phyloP scores from a whole-genome alignment of 2,797 vertebrate species.

The Spinus pinus region DNA sequence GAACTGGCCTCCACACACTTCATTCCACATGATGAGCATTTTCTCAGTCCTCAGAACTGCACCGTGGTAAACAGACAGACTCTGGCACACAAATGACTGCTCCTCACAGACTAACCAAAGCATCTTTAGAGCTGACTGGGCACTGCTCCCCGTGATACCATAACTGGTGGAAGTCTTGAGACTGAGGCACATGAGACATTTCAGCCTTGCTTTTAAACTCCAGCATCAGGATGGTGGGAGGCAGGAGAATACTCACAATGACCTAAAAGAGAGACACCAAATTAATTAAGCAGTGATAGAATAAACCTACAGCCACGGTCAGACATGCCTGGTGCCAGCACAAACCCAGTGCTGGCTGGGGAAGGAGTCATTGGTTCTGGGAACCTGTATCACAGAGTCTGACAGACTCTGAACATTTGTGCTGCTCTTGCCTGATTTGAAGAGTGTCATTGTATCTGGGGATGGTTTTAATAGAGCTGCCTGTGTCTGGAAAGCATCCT shows the following conservation, averaged over 20 bases:
- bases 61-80: not conserved
- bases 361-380: not conserved
- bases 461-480: not conserved
- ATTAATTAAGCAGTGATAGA: not conserved
- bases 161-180: slow-evolving; percentile 86
- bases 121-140: slow-evolving; percentile 47
- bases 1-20: not conserved
- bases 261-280: slow-evolving; percentile 77
- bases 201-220: slow-evolving; percentile 98
- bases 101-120: slow-evolving; percentile 62
- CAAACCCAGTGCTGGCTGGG: not conserved
- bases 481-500: not conserved
- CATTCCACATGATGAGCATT: not conserved
- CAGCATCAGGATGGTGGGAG: slow-evolving; percentile 88
- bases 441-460: not conserved
- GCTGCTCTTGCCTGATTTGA: not conserved
- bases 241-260: slow-evolving; percentile 90
- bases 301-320: not conserved
- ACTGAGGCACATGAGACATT: slow-evolving; percentile 96
- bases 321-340: not conserved
- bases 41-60: not conserved
- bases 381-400: not conserved
- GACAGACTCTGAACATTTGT: not conserved
- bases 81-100: not conserved
- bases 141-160: slow-evolving; percentile 69